Evolutionary conservation across 1,140 invertebrate species (phyloP).

Genomic region (Diabrotica virgifera): DNA sequence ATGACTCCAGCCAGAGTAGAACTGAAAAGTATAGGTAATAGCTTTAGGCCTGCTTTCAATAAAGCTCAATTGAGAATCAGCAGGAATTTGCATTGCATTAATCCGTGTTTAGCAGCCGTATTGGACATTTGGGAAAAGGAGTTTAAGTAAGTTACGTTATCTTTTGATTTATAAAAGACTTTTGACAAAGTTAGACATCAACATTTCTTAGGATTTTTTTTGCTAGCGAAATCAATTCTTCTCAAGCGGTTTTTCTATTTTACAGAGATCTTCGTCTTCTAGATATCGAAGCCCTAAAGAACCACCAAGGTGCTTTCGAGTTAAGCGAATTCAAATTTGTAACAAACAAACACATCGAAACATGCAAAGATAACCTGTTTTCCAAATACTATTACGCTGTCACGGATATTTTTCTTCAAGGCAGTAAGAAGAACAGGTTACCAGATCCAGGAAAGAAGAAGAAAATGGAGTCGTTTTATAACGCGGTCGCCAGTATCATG

Average conservation of each 20-base stretch:
- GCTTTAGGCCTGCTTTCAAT: constrained; percentile 57
- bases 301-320: constrained; percentile 57
- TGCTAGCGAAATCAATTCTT: neutral
- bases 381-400: constrained; percentile 62
- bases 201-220: no score
- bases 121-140: constrained; percentile 78
- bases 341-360: constrained; percentile 59
- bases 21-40: constrained; percentile 61
- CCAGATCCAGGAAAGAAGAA: constrained; percentile 64
- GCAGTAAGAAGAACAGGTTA: constrained; percentile 71
- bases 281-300: constrained; percentile 54
- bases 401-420: constrained; percentile 63
- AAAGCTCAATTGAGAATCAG: constrained; percentile 52
- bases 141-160: constrained; percentile 64
- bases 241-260: constrained; percentile 14
- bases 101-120: constrained; percentile 77
- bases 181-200: no score
- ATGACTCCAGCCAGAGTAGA: constrained; percentile 57
- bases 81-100: constrained; percentile 72
- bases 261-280: constrained; percentile 48
- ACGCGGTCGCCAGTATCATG: constrained; percentile 83
- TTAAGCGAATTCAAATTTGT: constrained; percentile 58
- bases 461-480: constrained; percentile 74
- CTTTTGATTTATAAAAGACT: neutral
- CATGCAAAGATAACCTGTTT: constrained; percentile 54